Base-by-base conservation (phyloP, 2,113 vertebrate genomes). In the Aplodontia rufa region DNA sequence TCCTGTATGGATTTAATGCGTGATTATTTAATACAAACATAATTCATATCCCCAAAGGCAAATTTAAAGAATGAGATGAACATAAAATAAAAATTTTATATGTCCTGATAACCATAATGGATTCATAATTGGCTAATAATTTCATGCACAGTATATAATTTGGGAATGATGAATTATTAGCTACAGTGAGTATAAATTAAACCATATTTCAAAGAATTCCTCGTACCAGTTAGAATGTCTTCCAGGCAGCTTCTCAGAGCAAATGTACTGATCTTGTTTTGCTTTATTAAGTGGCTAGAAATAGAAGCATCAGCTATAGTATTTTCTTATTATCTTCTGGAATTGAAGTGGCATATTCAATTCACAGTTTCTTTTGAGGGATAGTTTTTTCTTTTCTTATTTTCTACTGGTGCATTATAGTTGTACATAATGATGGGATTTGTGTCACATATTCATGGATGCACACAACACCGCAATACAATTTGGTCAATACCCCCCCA, bases 91-190 rank as follows among this genome's bases (percentile, higher is more conserved):
- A 55, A 62, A 58, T 26, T 90, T 42, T 30, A 49, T 14, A 35
- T 55, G 19, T 81, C 47, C 74, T 72, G 2, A 30, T 91, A 58
- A 72, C 82, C 53, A 19, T 17, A 17, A 58, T n/a, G n/a, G 9
- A 91, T 69, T 89, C n/a, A 82, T 51, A 90, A 60, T 79, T 74
- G 45, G 37, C n/a, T 75, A 91, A 79, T 69, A 76, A 87, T 66
- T 35, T 80, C 35, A 66, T 12, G 75, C 51, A 86, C 5, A 58
- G 26, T 14, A 9, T 37, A 69, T 42, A 55, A 4, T 79, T 72
- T 81, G 30, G 28, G 68, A 78, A 92, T 72, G n/a, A 76, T 51
- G 26, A 58, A 58, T 40, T 92, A 6, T 84, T 85, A 81, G 84
- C 47, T 13, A 35, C 28, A 64, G 4, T 51, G 49, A 90, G 28